Evolutionary conservation across 2,113 vertebrate genomes (phyloP).

Genomic region (Chloroceryle aenea): DNA sequence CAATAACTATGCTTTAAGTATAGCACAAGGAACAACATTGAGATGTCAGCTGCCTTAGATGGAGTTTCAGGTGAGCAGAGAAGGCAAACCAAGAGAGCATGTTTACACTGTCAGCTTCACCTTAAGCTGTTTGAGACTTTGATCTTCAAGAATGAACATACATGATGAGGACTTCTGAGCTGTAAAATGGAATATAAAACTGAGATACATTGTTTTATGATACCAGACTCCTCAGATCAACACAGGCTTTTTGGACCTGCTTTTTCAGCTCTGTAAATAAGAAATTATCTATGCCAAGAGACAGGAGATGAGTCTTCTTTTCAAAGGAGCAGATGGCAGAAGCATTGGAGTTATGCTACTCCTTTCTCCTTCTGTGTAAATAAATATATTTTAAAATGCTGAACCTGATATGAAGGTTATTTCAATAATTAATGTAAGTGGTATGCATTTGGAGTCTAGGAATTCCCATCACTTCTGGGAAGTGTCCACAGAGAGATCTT

Average conservation of each 20-base stretch:
- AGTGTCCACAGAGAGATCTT: conserved; percentile 52
- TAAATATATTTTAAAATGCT: conserved; percentile 61
- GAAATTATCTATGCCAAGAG: conserved; percentile 24
- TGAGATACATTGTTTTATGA: background rate
- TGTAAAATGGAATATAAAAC: background rate
- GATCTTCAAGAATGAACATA: background rate
- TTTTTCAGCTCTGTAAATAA: conserved; percentile 50
- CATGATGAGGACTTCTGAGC: background rate
- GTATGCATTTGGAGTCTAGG: conserved; percentile 22
- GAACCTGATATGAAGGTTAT: conserved; percentile 64
- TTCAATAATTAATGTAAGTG: conserved; percentile 70
- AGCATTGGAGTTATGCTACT: background rate
- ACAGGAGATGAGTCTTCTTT: background rate
- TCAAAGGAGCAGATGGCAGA: conserved; percentile 61
- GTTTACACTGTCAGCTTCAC: background rate
- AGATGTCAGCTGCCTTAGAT: background rate
- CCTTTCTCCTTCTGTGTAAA: conserved; percentile 51
- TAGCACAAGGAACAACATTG: background rate
- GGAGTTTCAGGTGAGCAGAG: background rate
- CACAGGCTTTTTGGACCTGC: background rate
- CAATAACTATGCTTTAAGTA: conserved; percentile 44
- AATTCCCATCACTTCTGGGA: conserved; percentile 68
- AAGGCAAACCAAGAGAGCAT: background rate
- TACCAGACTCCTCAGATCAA: background rate
- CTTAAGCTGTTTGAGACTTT: background rate